These are phyloP conservation scores for Elymnias hypermnestra DNA, from an alignment of 1,140 invertebrate genomes.

Conservation along the genomic window DNA sequence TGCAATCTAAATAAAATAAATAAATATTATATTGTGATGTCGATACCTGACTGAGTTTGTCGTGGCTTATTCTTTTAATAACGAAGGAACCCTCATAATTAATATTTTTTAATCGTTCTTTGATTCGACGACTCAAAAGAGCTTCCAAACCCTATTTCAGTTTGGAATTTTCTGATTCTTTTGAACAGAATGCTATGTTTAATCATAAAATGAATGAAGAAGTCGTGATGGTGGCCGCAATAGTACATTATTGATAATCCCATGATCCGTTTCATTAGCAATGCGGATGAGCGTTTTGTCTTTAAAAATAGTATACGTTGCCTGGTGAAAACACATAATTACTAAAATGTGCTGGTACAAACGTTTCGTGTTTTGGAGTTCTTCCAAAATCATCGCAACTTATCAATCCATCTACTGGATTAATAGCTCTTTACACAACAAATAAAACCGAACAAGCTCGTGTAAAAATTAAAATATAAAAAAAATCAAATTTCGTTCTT, in stretches of 20 bases:
- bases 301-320: conserved; percentile 52
- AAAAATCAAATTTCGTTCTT: background rate
- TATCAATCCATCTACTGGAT: conserved; percentile 52
- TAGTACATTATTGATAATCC: background rate
- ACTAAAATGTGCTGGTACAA: conserved; percentile 52
- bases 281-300: conserved; percentile 1
- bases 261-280: background rate
- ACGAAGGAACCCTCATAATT: too few species aligned
- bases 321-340: conserved; percentile 61
- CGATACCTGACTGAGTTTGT: too few species aligned
- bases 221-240: too few species aligned
- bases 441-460: conserved; percentile 9
- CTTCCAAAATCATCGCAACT: conserved; percentile 54
- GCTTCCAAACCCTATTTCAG: too few species aligned
- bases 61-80: too few species aligned
- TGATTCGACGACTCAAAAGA: too few species aligned
- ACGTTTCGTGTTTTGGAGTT: conserved; percentile 59
- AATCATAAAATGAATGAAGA: too few species aligned
- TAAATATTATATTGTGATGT: too few species aligned
- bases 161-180: too few species aligned
- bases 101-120: too few species aligned
- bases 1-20: too few species aligned
- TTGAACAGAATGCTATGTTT: too few species aligned
- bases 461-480: background rate
- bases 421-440: conserved; percentile 49